These are phyloP conservation scores for Zapornia atra DNA, from an alignment of 2,113 vertebrate genomes.

Conservation along the genomic window DNA sequence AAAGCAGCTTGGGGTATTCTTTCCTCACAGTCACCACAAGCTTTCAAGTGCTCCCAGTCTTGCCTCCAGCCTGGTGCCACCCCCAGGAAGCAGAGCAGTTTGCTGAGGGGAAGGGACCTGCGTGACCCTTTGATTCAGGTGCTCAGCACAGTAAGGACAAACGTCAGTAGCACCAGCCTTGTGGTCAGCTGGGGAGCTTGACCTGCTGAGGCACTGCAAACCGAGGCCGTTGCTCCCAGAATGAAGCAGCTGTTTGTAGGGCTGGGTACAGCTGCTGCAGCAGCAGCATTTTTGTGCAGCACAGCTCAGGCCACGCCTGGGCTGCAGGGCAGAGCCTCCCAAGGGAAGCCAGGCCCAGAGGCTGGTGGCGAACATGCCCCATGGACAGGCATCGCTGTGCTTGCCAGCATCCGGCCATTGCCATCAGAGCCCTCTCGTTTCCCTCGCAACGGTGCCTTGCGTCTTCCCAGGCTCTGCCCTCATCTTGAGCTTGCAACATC, in stretches of 20 bases:
- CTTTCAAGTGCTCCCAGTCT: neutral
- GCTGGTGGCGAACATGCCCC: neutral
- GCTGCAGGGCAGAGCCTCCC: neutral
- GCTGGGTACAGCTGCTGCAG: neutral
- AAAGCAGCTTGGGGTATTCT: neutral
- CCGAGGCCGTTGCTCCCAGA: neutral
- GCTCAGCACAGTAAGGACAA: neutral
- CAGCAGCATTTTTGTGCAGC: neutral
- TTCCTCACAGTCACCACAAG: neutral
- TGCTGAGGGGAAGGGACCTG: neutral
- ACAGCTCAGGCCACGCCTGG: neutral
- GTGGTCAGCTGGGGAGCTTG: neutral
- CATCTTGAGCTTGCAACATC: neutral
- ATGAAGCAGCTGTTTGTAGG: neutral
- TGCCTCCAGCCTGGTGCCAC: neutral
- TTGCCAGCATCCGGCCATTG: neutral
- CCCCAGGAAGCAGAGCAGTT: neutral
- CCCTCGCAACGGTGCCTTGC: fast-evolving
- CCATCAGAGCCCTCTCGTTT: neutral
- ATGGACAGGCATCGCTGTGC: neutral
- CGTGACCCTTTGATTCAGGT: neutral
- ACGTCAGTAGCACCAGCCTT: neutral
- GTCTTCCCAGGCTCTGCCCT: fast-evolving
- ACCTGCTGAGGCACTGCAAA: neutral
- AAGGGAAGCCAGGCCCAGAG: neutral